These are phyloP conservation scores for Creontiades dilutus DNA, from an alignment of 2,888 invertebrate genomes.

Conservation along the genomic window DNA sequence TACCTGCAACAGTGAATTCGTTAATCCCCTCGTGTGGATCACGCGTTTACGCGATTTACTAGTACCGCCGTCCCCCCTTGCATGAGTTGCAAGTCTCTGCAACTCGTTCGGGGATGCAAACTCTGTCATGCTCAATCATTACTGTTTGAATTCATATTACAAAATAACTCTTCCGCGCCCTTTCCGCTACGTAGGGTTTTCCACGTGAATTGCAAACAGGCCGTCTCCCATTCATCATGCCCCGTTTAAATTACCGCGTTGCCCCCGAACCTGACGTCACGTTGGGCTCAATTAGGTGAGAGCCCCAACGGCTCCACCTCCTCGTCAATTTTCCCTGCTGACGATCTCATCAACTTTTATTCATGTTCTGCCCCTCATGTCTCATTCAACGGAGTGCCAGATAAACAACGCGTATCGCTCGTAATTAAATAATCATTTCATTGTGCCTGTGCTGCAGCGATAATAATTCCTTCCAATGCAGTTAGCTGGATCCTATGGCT, in stretches of 20 bases:
- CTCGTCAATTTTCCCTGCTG: neutral
- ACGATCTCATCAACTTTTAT: conserved; percentile 40
- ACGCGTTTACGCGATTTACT: neutral
- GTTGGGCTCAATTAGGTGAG: conserved; percentile 59
- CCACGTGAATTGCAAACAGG: conserved; percentile 59
- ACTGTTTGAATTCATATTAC: conserved; percentile 61
- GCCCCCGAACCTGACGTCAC: neutral
- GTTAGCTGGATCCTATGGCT: no score
- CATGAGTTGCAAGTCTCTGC: neutral
- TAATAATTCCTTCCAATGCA: no score
- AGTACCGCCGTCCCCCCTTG: no score
- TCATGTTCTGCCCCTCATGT: neutral
- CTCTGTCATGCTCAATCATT: conserved; percentile 61
- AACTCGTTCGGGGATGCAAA: neutral
- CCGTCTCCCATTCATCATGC: conserved; percentile 60
- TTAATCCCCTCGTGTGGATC: neutral
- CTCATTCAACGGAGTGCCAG: neutral
- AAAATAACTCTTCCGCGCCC: conserved; percentile 44
- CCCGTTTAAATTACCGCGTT: conserved; percentile 55
- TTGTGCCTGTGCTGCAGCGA: no score
- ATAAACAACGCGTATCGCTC: neutral
- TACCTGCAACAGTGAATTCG: conserved; percentile 24
- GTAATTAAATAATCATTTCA: neutral
- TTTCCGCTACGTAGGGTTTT: neutral
- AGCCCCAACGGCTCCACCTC: conserved; percentile 2